Base-by-base conservation (phyloP, 1,140 invertebrate genomes). In the Melipona quadrifasciata region DNA sequence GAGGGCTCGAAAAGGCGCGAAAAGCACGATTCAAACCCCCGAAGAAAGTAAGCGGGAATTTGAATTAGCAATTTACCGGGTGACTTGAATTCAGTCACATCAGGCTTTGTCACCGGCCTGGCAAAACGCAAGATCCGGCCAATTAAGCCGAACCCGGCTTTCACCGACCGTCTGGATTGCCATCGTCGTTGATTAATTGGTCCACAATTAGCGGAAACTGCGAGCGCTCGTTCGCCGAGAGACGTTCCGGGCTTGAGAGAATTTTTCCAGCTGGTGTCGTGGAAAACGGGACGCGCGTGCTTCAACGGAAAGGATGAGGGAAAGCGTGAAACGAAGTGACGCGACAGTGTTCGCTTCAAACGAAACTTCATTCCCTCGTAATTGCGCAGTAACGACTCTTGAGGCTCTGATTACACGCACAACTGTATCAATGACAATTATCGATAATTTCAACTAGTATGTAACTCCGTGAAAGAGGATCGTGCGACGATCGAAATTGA, bases 161-260 rank as follows among this genome's bases (percentile, higher is more conserved):
- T 39, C 24, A 24, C 34, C 39, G 31, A 27, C 51, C 12, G n/a
- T 27, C 53, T 11, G 24, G 8, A 77, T 71, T 72, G 16, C 31
- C 53, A n/a, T 19, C 39, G 34, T 79, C 68, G 77, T 68, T 79
- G 77, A 80, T 80, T 72, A 72, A 80, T 80, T 51, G 67, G 72
- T 72, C 53, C 53, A 80, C 64, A 71, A 72, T 72, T 80, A 72
- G 21, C 51, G 11, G 31, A 31, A 11, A 10, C 34, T n/a, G 34
- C 4, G 21, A 34, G 24, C 51, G 11, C 10, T 21, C 21, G 21
- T 11, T 77, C 58, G 21, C 39, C 4, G 64, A 31, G 76, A 78
- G 53, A 51, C 12, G 10, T 34, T 39, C 1, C 2, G 17, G 21
- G n/a, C 31, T 47, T 47, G 39, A 47, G 39, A n/a, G 34, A 27